Conservation (phyloP, 37 sponge, comb jelly and placozoan species). For the Cladorhizidae sp. region DNA sequence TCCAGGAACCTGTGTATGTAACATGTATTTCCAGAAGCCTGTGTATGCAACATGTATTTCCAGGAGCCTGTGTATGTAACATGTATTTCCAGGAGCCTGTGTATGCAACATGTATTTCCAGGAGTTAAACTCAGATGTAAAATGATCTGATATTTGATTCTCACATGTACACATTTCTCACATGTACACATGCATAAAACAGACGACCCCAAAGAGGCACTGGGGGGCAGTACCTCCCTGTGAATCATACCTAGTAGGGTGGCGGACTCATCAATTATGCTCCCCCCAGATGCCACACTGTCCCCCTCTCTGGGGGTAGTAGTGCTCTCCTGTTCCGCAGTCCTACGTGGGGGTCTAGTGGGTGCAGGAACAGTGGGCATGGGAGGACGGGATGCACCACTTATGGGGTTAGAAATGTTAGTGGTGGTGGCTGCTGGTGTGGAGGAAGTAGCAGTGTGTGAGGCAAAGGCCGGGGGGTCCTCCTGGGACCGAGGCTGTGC, state of each 20-base stretch:
- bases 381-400: neutral
- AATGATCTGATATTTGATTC: too few species aligned
- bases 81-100: too few species aligned
- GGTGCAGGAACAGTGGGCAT: neutral
- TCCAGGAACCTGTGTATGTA: too few species aligned
- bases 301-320: neutral
- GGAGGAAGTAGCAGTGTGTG: neutral
- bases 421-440: slow-evolving; percentile 23
- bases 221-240: too few species aligned
- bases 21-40: too few species aligned
- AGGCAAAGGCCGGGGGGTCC: neutral
- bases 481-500: slow-evolving; percentile 11
- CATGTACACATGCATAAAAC: too few species aligned
- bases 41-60: too few species aligned
- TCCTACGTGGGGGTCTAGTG: neutral
- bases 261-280: neutral
- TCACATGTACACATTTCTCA: too few species aligned
- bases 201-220: too few species aligned
- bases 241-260: neutral
- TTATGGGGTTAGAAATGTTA: neutral
- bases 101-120: too few species aligned
- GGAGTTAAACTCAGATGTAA: too few species aligned
- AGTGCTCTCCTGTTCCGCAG: neutral
- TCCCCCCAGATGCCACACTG: neutral
- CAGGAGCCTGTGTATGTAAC: too few species aligned